phyloP scores from a whole-genome alignment of 2,113 vertebrate species.

The Oryctolagus cuniculus region mOryCun1.1 NC_091441.1:78829501-78830000 shows the following conservation, averaged over 20 bases:
- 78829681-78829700: neutral
- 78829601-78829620: neutral
- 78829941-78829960: neutral
- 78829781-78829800: neutral
- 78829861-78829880: neutral
- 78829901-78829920: neutral
- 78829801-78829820: neutral
- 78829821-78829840: neutral
- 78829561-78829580: neutral
- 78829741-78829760: neutral
- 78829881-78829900: neutral
- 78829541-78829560: neutral
- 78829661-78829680: constrained; percentile 15
- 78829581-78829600: neutral
- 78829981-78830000: neutral
- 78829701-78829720: neutral
- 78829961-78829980: neutral
- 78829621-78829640: neutral
- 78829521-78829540: neutral
- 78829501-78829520: neutral
- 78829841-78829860: neutral
- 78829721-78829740: neutral
- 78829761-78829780: neutral
- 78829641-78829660: constrained; percentile 25
- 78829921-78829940: neutral